phyloP scores from a whole-genome alignment of 2,797 vertebrate species.

The Mus spretus region DNA sequence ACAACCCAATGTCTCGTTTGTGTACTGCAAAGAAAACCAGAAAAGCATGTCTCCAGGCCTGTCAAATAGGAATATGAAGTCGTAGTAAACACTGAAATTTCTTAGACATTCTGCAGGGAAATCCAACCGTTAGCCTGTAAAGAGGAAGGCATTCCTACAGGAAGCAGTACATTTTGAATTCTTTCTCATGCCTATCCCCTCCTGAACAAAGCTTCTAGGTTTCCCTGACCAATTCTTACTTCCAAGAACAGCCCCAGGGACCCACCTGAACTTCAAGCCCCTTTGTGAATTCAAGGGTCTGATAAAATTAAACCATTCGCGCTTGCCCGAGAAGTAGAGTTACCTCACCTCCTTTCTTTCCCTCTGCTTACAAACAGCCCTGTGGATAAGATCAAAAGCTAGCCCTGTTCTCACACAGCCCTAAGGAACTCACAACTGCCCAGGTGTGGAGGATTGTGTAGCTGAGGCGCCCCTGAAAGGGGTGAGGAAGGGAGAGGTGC shows the following conservation, averaged over 20 bases:
- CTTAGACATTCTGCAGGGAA: background rate
- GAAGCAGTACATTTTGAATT: background rate
- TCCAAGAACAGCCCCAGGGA: background rate
- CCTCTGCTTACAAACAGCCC: slow-evolving; percentile 86
- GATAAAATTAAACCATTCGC: slow-evolving; percentile 83
- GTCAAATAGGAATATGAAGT: background rate
- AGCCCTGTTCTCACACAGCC: slow-evolving; percentile 59
- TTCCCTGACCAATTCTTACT: background rate
- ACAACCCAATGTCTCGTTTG: background rate
- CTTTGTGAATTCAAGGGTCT: slow-evolving; percentile 20
- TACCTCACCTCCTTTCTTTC: slow-evolving; percentile 80
- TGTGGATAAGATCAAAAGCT: slow-evolving; percentile 91
- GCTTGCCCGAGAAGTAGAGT: slow-evolving; percentile 88
- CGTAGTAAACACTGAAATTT: background rate
- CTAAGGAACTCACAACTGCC: slow-evolving; percentile 88
- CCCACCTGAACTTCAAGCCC: background rate
- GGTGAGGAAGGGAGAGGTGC: slow-evolving; percentile 58
- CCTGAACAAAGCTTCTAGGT: background rate
- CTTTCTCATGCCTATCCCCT: background rate
- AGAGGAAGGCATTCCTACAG: background rate
- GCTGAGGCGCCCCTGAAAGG: slow-evolving; percentile 77
- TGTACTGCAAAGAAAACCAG: background rate
- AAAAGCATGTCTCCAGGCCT: background rate
- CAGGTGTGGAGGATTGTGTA: background rate
- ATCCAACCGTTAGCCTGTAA: background rate